Base-by-base conservation (phyloP, 2,888 invertebrate species). In the Achlya flavicornis region DNA sequence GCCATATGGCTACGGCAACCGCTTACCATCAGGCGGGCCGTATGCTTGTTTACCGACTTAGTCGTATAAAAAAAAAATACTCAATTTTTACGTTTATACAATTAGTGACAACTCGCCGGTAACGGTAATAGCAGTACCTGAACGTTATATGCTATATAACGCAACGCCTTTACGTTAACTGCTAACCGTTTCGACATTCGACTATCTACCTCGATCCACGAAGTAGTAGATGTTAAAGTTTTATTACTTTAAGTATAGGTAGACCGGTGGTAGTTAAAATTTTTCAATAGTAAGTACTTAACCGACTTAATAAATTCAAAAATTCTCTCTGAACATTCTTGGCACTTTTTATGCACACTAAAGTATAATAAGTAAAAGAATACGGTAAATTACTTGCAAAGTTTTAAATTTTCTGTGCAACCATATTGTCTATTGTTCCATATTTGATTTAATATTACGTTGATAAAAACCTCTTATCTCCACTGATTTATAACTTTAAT, bases 81-180 rank as follows among this genome's bases (percentile, higher is more conserved):
- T 7, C 16, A 16, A 53, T 5, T 10, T 10, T 19, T 53, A 16
- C 19, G 53, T 19, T 19, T 16, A 16, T 8, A 48, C 48, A 57
- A 57, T 26, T 33, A n/a, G 32, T 32, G 5, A 33, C 2, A 12
- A 58, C 7, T 35, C n/a, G 4, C n/a, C 33, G 35, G 58, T 14
- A 58, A 35, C 11, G 16, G 10, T 19, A 53, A 53, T 53, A 53
- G 53, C 19, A 53, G 8, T 8, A 58, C 58, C 58, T 33, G 33
- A 7, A 58, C 35, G 62, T 57, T 58, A 65, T 65, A 63, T 65
- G 46, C 41, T 58, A 63, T 62, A 63, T 64, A 62, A 65, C 62
- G 63, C 61, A 64, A 64, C 64, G 61, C 63, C 57, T 64, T 64
- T 57, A 46, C 26, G 66, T 61, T 66, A 66, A 66, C 65, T 65